A percentile compares a stretch with the other conserved stretches of the same genome.
Evolutionary conservation across 2,113 vertebrate species (phyloP).

Genomic region (Chinchilla lanigera): DNA sequence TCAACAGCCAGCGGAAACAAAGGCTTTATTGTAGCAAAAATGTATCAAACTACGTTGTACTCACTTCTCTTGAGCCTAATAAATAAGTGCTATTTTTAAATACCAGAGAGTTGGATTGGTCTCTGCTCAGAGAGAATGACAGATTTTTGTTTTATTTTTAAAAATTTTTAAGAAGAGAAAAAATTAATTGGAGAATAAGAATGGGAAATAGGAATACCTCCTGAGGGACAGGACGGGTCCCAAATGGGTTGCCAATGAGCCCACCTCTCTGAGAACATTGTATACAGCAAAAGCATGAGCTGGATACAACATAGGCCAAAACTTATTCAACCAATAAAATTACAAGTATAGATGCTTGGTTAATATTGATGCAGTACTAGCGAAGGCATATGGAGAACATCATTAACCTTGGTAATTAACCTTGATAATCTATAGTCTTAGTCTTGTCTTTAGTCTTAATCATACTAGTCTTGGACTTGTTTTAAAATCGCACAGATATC

Average conservation of each 20-base stretch:
- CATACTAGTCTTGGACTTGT: not conserved
- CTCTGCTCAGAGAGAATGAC: not conserved
- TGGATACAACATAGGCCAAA: not conserved
- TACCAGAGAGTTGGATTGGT: not conserved
- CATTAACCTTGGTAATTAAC: not conserved
- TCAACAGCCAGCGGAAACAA: not conserved
- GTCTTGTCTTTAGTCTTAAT: not conserved
- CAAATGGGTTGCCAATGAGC: not conserved
- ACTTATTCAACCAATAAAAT: not conserved
- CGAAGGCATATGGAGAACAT: not conserved
- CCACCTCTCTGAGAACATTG: not conserved
- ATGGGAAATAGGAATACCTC: not conserved
- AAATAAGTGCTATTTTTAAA: constrained; percentile 7
- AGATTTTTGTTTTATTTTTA: not conserved
- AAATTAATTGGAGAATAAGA: not conserved
- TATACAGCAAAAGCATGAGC: not conserved
- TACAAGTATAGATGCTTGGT: not conserved
- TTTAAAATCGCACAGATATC: not conserved
- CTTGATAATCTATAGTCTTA: not conserved
- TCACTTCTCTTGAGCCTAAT: not conserved
- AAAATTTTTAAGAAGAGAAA: not conserved
- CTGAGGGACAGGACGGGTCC: not conserved
- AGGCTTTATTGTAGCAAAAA: not conserved
- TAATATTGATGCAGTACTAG: not conserved
- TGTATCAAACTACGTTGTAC: not conserved